Base-by-base conservation (phyloP, 2,888 invertebrate species). In the Lymantria monacha region DNA sequence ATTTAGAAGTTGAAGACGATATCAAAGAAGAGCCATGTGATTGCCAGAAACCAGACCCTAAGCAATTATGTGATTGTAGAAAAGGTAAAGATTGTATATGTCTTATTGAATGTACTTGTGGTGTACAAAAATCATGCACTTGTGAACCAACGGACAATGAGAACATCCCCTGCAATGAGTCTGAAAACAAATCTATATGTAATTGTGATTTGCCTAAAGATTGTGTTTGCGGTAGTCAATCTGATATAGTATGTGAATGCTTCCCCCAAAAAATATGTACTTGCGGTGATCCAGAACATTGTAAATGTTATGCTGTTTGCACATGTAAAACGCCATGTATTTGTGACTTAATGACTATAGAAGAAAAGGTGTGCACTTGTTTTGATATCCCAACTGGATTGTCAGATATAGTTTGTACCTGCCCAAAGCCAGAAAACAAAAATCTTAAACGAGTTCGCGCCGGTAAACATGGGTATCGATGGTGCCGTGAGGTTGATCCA, bases 401-500 rank as follows among this genome's bases (percentile, higher is more conserved):
- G 3, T 55, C 63, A 31, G 63, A 66, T n/a, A 51, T 67, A 5
- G 54, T 73, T 14, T 81, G 83, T 52, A 79, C 74, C 9, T 84
- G 86, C 53, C 56, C 63, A 36, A 67, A 65, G 48, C 69, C 74
- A 49, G 52, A 69, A 40, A 66, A 72, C 0, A 75, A 67, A 44
- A 85, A 79, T 59, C 51, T 87, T 13, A 87, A 84, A 69, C 81
- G 58, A 69, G 69, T 76, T 12, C 74, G 81, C 51, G 82, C 83
- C 37, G 84, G 86, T 8, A 87, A 83, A 70, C 74, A 88, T 36
- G 87, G 85, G 1, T 87, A 83, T 61, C 74, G 86, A 43, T 90
- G 88, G 90, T 90, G 91, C 56, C 81, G 81, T 42, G 83, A 85
- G 42, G 81, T 89, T 8, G 85, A 89, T 66, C 84, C 91, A 3